Evolutionary conservation across 2,113 vertebrate species (phyloP).

Genomic region (Sisor rabdophorus): DNA sequence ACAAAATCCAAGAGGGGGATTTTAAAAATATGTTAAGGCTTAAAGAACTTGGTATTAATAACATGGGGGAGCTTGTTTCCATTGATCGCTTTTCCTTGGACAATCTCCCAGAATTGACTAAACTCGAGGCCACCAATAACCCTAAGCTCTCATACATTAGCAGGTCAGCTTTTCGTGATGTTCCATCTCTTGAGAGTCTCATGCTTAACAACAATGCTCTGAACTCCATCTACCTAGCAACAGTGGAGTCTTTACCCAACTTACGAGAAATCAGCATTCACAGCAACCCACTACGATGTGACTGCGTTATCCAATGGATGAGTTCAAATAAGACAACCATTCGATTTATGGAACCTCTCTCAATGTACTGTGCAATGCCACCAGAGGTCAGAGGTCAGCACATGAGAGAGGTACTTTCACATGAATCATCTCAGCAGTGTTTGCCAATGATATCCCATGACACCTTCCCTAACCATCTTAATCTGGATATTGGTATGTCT

Average conservation of each 20-base stretch:
- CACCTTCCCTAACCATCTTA: slow-evolving; percentile 85
- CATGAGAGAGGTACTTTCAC: slow-evolving; percentile 81
- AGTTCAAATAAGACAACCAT: slow-evolving; percentile 87
- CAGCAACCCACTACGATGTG: slow-evolving; percentile 90
- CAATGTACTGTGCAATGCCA: slow-evolving; percentile 92
- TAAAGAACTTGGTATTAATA: slow-evolving; percentile 95
- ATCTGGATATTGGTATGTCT: slow-evolving; percentile 78
- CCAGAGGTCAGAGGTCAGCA: slow-evolving; percentile 82
- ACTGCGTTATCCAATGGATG: slow-evolving; percentile 95
- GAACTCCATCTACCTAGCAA: slow-evolving; percentile 87
- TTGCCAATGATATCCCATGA: slow-evolving; percentile 91
- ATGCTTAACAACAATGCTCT: slow-evolving; percentile 97
- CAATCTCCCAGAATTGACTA: slow-evolving; percentile 93
- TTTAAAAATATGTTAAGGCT: slow-evolving; percentile 91
- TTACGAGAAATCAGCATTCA: slow-evolving; percentile 95
- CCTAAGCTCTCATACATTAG: slow-evolving; percentile 91
- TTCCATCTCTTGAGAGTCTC: slow-evolving; percentile 91
- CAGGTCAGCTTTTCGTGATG: slow-evolving; percentile 84
- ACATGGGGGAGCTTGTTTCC: slow-evolving; percentile 92
- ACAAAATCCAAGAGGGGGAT: slow-evolving; percentile 92
- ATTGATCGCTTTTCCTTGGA: slow-evolving; percentile 87
- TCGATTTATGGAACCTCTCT: slow-evolving; percentile 94
- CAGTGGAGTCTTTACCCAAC: slow-evolving; percentile 86
- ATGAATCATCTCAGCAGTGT: slow-evolving; percentile 81
- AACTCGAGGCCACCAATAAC: slow-evolving; percentile 96